phyloP scores from a whole-genome alignment of 2,113 vertebrate genomes.

The Rousettus leschenaultii region DNA sequence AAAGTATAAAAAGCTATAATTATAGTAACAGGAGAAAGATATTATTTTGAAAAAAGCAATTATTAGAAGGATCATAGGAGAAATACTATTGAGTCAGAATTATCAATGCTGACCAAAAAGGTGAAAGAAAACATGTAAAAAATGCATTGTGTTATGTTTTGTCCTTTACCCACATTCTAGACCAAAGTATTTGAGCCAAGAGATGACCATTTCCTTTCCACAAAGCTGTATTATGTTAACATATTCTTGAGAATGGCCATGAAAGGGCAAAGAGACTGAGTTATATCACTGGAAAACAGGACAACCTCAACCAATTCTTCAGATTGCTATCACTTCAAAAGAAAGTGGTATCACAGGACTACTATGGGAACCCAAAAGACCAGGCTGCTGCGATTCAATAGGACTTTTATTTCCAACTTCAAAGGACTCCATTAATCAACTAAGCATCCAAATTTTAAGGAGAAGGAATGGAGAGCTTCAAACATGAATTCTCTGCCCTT shows the following conservation, averaged over 20 bases:
- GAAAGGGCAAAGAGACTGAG: background rate
- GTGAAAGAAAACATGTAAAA: background rate
- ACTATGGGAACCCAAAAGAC: background rate
- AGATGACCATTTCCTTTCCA: background rate
- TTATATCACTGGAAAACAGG: background rate
- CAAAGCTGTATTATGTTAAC: slow-evolving; percentile 8
- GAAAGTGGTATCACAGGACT: background rate
- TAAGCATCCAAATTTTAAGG: background rate
- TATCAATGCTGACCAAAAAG: slow-evolving; percentile 6
- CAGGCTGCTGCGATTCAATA: slow-evolving; percentile 25
- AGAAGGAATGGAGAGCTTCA: slow-evolving; percentile 25
- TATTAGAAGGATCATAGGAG: background rate
- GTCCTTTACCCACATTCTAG: background rate
- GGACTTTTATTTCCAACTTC: slow-evolving; percentile 35
- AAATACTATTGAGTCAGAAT: slow-evolving; percentile 12
- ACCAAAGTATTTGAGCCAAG: slow-evolving; percentile 13
- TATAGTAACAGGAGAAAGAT: background rate
- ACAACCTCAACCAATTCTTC: background rate
- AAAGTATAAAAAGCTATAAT: background rate
- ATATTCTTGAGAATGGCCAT: slow-evolving; percentile 26
- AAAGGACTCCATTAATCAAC: slow-evolving; percentile 32
- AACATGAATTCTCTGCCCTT: background rate
- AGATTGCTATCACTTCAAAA: slow-evolving; percentile 45
- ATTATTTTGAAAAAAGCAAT: background rate
- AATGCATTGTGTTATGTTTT: background rate